phyloP scores from a whole-genome alignment of 2,888 invertebrate genomes.

The Cacoxenus indagator region DNA sequence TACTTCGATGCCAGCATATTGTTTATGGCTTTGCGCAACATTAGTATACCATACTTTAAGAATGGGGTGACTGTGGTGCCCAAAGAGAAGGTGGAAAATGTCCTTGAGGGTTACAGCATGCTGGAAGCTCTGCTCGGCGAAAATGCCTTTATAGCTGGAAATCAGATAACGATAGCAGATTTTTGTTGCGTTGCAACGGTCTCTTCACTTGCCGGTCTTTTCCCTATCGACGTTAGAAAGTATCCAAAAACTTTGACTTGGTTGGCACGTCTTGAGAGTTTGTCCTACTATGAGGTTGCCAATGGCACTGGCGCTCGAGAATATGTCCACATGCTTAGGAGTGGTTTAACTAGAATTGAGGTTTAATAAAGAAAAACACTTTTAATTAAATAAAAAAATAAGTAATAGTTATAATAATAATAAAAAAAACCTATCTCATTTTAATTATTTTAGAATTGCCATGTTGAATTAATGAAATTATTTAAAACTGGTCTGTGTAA shows the following conservation, averaged over 20 bases:
- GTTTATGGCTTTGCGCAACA: constrained; percentile 50
- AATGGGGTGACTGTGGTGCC: constrained; percentile 34
- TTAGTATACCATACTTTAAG: constrained; percentile 27
- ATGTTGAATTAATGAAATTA: too few relatives aligned
- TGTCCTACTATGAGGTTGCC: constrained; percentile 52
- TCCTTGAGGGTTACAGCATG: constrained; percentile 37
- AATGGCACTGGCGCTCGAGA: constrained; percentile 33
- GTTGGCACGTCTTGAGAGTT: constrained; percentile 43
- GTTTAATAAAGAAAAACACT: neutral
- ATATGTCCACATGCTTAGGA: constrained; percentile 18
- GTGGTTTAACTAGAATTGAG: constrained; percentile 23
- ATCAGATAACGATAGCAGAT: constrained; percentile 55
- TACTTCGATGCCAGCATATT: constrained; percentile 72
- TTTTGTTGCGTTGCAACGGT: constrained; percentile 45
- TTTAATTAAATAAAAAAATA: too few relatives aligned
- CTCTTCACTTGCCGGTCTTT: constrained; percentile 35
- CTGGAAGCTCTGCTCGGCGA: constrained; percentile 44
- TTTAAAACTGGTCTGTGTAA: too few relatives aligned
- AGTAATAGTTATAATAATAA: too few relatives aligned
- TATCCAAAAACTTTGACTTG: constrained; percentile 52
- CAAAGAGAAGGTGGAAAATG: constrained; percentile 39
- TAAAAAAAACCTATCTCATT: too few relatives aligned
- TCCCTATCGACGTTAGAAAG: constrained; percentile 41
- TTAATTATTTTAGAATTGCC: too few relatives aligned
- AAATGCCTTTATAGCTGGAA: constrained; percentile 44